These are phyloP conservation scores for Mus minutoides DNA, from an alignment of 2,797 vertebrate species.

Conservation along the genomic window DNA sequence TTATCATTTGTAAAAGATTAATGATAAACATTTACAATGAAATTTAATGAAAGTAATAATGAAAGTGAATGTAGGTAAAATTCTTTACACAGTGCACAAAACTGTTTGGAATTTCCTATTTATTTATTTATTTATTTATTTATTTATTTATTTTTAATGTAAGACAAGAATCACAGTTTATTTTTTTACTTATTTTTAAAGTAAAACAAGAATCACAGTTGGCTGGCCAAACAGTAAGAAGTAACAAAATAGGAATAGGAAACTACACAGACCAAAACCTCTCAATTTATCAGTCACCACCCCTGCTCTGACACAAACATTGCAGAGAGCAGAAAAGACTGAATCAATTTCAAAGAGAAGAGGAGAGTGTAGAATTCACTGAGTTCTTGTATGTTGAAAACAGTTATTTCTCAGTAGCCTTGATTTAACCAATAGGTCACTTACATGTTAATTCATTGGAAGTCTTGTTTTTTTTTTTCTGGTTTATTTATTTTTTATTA, in stretches of 20 bases:
- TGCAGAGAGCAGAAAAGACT: not conserved
- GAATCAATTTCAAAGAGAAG: not conserved
- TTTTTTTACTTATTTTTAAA: not conserved
- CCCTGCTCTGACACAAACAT: not conserved
- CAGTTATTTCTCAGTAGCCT: not conserved
- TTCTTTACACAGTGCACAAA: not conserved
- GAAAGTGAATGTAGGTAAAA: slow-evolving; percentile 24
- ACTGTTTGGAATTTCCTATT: not conserved
- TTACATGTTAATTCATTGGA: not conserved
- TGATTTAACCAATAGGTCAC: not conserved
- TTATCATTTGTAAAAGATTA: not conserved
- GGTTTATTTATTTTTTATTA: no score
- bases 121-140: no score
- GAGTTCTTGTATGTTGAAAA: not conserved
- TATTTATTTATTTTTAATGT: no score
- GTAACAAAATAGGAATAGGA: slow-evolving; percentile 33
- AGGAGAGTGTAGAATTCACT: not conserved
- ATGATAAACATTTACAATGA: not conserved
- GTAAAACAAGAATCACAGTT: not conserved
- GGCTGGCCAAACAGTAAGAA: not conserved
- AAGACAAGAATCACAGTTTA: no score
- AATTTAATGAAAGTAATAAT: not conserved
- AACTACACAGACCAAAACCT: slow-evolving; percentile 4
- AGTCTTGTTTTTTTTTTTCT: not conserved
- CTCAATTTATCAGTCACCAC: not conserved